Evolutionary conservation across 2,888 invertebrate species (phyloP), one percentile per base, ranked within the genome.

Genomic region (Nemotelus nigrinus): DNA sequence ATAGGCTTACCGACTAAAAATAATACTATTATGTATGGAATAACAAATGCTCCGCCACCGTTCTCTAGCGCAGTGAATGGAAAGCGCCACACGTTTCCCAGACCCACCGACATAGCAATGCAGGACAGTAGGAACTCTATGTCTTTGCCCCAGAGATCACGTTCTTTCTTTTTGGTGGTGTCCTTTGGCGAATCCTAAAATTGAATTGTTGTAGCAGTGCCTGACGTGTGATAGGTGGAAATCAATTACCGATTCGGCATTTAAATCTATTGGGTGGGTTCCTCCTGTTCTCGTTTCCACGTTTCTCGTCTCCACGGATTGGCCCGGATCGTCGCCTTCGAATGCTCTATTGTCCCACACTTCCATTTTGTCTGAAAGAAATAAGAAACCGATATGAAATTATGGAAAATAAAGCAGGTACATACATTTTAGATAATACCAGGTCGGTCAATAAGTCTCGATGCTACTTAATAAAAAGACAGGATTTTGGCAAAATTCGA

Each of bases 21-120:
- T 68, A 93, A 85, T 7, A 92, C 90, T 78, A 92, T 88, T 70
- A 92, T 85, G 82, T 93, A 87, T 53, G 92, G 92, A 79, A 92
- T 91, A 44, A 92, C 85, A 82, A 92, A 92, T 0, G 92, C 92
- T 4, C 92, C 92, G 2, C 92, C 92, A 1, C 92, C 92, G 82
- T 92, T 92, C 82, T 91, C 89, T 81, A 91, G 89, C 0, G 92
- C 92, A 0, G 90, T 90, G 84, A 90, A 91, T 0, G 92, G 92
- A 84, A 92, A 92, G 74, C 92, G 87, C 92, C 92, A 92, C n/a
- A 92, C 89, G 82, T 92, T 92, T 64, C 92, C 92, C 60, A 92
- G 85, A 0, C 92, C 92, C 2, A 92, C 91, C 0, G 91, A 91
- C 89, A 92, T 85, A 57, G 88, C 87, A 55, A 87, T 88, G 82